A percentile compares a stretch with the other conserved stretches of the same genome.
Evolutionary conservation across 2,888 invertebrate genomes (phyloP).

Genomic region (Apocheima hispidaria): DNA sequence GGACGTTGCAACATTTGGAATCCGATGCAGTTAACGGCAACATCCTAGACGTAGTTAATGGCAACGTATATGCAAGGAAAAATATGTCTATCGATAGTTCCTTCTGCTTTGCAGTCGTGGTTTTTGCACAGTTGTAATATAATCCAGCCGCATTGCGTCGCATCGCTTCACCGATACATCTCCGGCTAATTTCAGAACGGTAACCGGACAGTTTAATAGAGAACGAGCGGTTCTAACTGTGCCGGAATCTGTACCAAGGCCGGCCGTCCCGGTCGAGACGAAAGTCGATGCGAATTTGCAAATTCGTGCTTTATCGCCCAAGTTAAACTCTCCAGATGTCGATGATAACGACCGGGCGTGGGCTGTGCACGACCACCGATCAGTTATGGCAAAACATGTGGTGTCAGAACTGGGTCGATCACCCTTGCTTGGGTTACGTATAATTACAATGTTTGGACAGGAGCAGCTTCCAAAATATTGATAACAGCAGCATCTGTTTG

Average conservation of each 20-base stretch:
- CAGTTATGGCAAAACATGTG: slow-evolving; percentile 46
- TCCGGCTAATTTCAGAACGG: slow-evolving; percentile 67
- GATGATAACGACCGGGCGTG: slow-evolving; percentile 45
- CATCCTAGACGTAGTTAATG: no score
- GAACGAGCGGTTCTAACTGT: slow-evolving; percentile 67
- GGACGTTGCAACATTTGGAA: no score
- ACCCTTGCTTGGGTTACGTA: slow-evolving; percentile 26
- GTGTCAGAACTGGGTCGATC: slow-evolving; percentile 42
- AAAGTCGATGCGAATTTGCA: slow-evolving; percentile 53
- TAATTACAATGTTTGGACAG: slow-evolving; percentile 1
- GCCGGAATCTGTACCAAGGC: slow-evolving; percentile 72
- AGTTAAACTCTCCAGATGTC: slow-evolving; percentile 49
- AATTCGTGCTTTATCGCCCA: slow-evolving; percentile 45
- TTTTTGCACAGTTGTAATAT: slow-evolving; percentile 1
- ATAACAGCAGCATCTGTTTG: slow-evolving; percentile 35
- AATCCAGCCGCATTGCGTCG: slow-evolving; percentile 35
- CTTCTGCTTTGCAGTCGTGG: background rate
- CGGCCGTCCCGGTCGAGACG: slow-evolving; percentile 58
- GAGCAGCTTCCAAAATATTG: slow-evolving; percentile 25
- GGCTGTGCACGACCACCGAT: slow-evolving; percentile 47
- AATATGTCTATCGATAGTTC: no score
- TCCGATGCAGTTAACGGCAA: no score
- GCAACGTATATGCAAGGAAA: no score
- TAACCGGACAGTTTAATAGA: slow-evolving; percentile 61
- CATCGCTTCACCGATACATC: slow-evolving; percentile 48